Evolutionary conservation across 2,888 invertebrate species (phyloP).

Genomic region (Pseudococcus viburni): DNA sequence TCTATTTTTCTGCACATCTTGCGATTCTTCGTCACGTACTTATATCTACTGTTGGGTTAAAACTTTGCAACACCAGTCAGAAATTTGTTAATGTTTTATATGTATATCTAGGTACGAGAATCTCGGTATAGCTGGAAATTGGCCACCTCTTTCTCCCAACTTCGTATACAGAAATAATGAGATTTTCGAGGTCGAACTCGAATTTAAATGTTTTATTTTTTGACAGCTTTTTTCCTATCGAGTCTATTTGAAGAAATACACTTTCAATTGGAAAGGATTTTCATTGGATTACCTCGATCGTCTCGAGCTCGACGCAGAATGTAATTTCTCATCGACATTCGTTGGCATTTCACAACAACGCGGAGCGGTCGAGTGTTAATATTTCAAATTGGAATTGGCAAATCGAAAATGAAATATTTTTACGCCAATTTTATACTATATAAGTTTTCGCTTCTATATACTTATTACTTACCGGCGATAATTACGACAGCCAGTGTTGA

Average conservation of each 20-base stretch:
- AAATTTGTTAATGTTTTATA: constrained; percentile 36
- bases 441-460: background rate
- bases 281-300: constrained; percentile 26
- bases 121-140: background rate
- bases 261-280: constrained; percentile 24
- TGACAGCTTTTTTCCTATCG: background rate
- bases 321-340: constrained; percentile 28
- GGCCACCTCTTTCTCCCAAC: background rate
- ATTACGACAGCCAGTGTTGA: constrained; percentile 3
- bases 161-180: background rate
- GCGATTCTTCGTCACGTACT: constrained; percentile 10
- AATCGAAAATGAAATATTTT: constrained; percentile 36
- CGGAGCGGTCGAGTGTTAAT: background rate
- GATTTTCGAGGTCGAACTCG: background rate
- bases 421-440: background rate
- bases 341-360: background rate
- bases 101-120: background rate
- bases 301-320: constrained; percentile 7
- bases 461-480: constrained; percentile 16
- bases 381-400: constrained; percentile 30
- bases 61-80: background rate
- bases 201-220: constrained; percentile 42
- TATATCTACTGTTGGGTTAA: background rate
- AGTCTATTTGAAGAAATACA: background rate
- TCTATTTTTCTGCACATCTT: constrained; percentile 41